A percentile compares a stretch with the other conserved stretches of the same genome.
phyloP scores from a whole-genome alignment of 1,140 invertebrate species.

The Drosophila arizonae region DNA sequence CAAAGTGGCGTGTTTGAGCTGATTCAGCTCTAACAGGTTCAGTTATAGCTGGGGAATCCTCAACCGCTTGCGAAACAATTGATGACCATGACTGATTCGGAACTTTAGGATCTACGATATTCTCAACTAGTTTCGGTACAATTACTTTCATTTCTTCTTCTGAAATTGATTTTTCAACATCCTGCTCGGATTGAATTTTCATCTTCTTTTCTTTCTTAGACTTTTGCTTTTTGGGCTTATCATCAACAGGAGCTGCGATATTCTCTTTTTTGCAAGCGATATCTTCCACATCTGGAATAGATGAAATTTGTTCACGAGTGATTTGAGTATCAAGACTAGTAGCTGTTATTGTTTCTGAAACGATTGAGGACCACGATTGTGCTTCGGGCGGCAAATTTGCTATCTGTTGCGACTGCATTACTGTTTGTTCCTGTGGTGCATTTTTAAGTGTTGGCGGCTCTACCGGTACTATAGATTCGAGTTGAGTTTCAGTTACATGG shows the following conservation, averaged over 20 bases:
- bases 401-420: too few relatives aligned
- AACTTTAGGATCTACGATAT: not conserved
- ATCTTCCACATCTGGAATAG: slow-evolving; percentile 5
- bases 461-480: too few relatives aligned
- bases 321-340: not conserved
- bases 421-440: too few relatives aligned
- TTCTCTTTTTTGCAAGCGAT: slow-evolving; percentile 32
- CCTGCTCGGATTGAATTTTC: not conserved
- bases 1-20: too few relatives aligned
- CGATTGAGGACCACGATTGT: slow-evolving; percentile 36
- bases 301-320: not conserved
- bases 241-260: slow-evolving; percentile 30
- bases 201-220: slow-evolving; percentile 18
- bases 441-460: too few relatives aligned
- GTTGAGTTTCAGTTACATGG: too few relatives aligned
- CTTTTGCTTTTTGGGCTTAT: slow-evolving; percentile 42
- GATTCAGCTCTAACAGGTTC: not conserved
- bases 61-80: slow-evolving; percentile 24
- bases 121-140: too few relatives aligned
- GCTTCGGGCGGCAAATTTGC: not conserved
- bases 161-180: not conserved
- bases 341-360: slow-evolving; percentile 19
- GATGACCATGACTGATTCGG: slow-evolving; percentile 51
- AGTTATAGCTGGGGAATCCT: not conserved
- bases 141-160: not conserved